Evolutionary conservation across 2,113 vertebrate species (phyloP), one percentile per base, ranked within the genome.

Genomic region (Coreoperca whiteheadi): DNA sequence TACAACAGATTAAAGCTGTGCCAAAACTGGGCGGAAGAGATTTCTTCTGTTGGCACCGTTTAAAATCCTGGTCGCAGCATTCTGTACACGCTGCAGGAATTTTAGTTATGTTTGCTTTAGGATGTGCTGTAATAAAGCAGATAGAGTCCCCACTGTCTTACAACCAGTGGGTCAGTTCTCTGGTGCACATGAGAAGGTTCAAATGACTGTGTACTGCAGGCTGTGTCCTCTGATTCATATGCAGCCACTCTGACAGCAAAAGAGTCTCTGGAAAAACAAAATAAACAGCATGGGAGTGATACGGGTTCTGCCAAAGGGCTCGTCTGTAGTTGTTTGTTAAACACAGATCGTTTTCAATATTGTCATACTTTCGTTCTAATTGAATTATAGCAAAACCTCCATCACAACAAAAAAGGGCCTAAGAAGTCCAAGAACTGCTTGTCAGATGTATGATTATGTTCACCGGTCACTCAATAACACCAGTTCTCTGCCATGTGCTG

Each of bases 141-240:
- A 48, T 51, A 32, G 10, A 28, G 28, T 51, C 81, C 37, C 23
- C 28, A 41, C 51, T 20, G 61, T 65, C 37, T 41, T 39, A 54
- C 46, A 30, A 59, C 8, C 28, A 34, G 34, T 25, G 21, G 46
- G 2, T 25, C 63, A 41, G 63, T 39, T 50, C 69, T 48, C 6
- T 25, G 10, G 69, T 56, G 37, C 37, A 37, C 37, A 39, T 18
- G 18, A 67, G 51, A 50, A 28, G n/a, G 54, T 8, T 61, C 11
- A 8, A 11, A 41, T 60, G 9, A 51, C 79, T 67, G 28, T 67
- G 53, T 21, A 50, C 53, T 81, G 61, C 30, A 67, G 39, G 39
- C 28, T 57, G 51, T 71, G 63, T 50, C 70, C 51, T 61, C 23
- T 80, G 69, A 81, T 66, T 72, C 51, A 23, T 39, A 61, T 61